phyloP scores from a whole-genome alignment of 2,797 vertebrate species.

The Ptychobarbus kaznakovi region DNA sequence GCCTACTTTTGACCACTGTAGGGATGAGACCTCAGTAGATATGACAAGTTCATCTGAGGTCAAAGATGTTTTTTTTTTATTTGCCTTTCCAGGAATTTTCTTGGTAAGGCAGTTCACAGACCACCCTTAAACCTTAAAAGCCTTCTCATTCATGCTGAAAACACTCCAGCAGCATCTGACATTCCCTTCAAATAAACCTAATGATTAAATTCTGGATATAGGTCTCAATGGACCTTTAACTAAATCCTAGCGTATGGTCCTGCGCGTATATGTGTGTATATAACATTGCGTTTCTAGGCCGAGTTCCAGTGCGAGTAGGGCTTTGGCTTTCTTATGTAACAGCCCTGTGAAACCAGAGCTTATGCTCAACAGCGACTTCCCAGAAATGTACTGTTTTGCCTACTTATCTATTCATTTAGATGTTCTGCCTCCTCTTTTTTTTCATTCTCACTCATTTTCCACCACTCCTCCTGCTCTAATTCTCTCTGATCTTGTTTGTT shows the following conservation, averaged over 20 bases:
- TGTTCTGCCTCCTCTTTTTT: slow-evolving; percentile 43
- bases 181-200: slow-evolving; percentile 30
- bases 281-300: slow-evolving; percentile 29
- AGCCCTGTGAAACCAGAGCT: slow-evolving; percentile 57
- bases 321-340: slow-evolving; percentile 61
- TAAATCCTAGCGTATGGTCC: slow-evolving; percentile 15
- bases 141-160: background rate
- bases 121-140: slow-evolving; percentile 36
- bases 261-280: background rate
- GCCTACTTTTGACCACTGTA: background rate
- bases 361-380: slow-evolving; percentile 59
- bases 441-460: slow-evolving; percentile 17
- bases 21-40: slow-evolving; percentile 17
- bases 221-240: slow-evolving; percentile 28
- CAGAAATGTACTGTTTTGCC: slow-evolving; percentile 57
- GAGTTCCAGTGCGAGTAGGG: slow-evolving; percentile 46
- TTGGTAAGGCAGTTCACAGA: slow-evolving; percentile 11
- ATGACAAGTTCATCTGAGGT: slow-evolving; percentile 26
- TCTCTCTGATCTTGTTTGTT: slow-evolving; percentile 25
- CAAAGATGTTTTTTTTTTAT: slow-evolving; percentile 14
- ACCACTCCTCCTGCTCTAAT: slow-evolving; percentile 39
- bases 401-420: slow-evolving; percentile 60
- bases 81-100: slow-evolving; percentile 21
- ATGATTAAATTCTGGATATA: slow-evolving; percentile 27
- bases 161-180: background rate